Conservation (phyloP, 2,113 vertebrate species). For the Kryptolebias marmoratus region DNA sequence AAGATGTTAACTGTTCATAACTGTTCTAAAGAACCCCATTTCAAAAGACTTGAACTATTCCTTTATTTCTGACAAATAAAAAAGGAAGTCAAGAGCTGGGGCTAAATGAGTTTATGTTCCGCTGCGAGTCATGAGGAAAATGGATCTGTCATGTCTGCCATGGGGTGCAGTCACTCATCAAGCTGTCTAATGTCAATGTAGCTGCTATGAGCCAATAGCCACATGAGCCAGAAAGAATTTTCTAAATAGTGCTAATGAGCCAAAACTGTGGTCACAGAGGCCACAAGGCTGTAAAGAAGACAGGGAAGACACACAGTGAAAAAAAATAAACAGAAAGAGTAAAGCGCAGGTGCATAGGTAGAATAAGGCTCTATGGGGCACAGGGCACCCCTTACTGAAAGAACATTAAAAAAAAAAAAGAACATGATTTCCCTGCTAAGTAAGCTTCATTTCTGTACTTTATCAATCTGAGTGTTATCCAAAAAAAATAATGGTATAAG, state of each 20-base stretch:
- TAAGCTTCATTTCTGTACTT: too few species aligned
- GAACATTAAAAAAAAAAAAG: background rate
- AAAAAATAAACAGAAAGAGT: too few species aligned
- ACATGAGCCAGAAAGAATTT: slow-evolving; percentile 52
- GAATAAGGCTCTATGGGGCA: background rate
- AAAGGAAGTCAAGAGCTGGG: background rate
- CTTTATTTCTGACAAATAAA: background rate
- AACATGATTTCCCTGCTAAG: too few species aligned
- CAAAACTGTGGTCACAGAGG: slow-evolving; percentile 17
- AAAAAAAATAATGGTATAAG: too few species aligned
- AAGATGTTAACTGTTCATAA: too few species aligned
- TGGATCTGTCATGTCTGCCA: slow-evolving; percentile 42
- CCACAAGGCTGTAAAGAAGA: slow-evolving; percentile 3
- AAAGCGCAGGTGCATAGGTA: background rate
- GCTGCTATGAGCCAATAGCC: slow-evolving; percentile 35
- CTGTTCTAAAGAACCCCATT: too few species aligned
- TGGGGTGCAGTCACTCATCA: slow-evolving; percentile 47
- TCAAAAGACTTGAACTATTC: too few species aligned
- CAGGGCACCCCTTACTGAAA: background rate
- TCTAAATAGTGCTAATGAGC: slow-evolving; percentile 56
- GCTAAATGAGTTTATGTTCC: slow-evolving; percentile 3
- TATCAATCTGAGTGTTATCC: too few species aligned
- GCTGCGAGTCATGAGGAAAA: slow-evolving; percentile 33
- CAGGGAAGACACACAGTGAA: background rate
- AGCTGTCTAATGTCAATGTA: slow-evolving; percentile 37